Evolutionary conservation across 2,113 vertebrate species (phyloP), one percentile per base, ranked within the genome.

Genomic region (Toxotes chatareus): DNA sequence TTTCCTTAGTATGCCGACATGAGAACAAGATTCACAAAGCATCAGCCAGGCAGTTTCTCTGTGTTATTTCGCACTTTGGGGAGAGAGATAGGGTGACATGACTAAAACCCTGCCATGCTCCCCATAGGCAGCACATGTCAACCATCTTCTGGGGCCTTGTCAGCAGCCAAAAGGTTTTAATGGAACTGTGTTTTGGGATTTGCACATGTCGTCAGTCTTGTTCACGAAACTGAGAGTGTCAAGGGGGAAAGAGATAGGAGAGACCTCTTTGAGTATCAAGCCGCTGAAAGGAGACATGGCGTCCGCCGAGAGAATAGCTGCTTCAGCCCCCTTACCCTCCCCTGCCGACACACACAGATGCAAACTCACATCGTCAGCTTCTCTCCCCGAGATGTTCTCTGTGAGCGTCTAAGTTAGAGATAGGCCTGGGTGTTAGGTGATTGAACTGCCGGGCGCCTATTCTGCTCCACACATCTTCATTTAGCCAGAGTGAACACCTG

Each of bases 91-190:
- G 66, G 61, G 86, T 74, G 86, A 91, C 88, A 64, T 44, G 76
- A 76, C 69, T 79, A 63, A 88, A 89, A 88, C 79, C 80, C 72
- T 76, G 68, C 21, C 66, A 61, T 23, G 36, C 56, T 88, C 84
- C 82, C 80, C 62, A 49, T 84, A 87, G 85, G 91, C 80, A 31
- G 61, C 77, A 76, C 80, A 84, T 89, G 86, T 90, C 91, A 90
- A 65, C 46, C 70, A 79, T 83, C 84, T 92, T 82, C 75, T 72
- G 83, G 69, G 79, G 83, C 21, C 86, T 88, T 93, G 89, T 92
- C 89, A 91, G 85, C 73, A 90, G 88, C 78, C 89, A 92, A 90
- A 83, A 85, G 87, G 85, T 91, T 93, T 92, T 93, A 93, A 93
- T 93, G 88, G 87, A 89, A 87, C 74, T 81, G 87, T 87, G 90